phyloP scores from a whole-genome alignment of 2,113 vertebrate species.

The Xerus inauris region DNA sequence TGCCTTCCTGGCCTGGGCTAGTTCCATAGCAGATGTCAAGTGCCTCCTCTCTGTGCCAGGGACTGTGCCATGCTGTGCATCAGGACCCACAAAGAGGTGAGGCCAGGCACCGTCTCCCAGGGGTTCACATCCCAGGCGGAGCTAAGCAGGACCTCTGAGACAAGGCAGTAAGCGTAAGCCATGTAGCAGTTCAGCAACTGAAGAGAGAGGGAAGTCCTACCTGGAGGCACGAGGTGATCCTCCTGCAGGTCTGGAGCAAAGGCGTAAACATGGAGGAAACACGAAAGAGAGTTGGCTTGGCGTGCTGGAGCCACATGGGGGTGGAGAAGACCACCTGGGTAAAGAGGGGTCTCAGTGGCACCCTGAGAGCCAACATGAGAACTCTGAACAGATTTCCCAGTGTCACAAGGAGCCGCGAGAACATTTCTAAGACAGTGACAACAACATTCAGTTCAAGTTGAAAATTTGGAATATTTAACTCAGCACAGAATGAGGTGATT shows the following conservation, averaged over 20 bases:
- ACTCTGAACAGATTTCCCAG: neutral
- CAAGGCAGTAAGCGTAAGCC: neutral
- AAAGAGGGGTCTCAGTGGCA: neutral
- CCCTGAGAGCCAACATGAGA: neutral
- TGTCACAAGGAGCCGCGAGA: neutral
- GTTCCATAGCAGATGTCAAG: neutral
- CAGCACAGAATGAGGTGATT: conserved; percentile 15
- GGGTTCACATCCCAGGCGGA: neutral
- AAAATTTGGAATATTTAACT: conserved; percentile 56
- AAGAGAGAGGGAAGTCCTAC: neutral
- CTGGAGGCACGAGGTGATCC: too few relatives aligned
- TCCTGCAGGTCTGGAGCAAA: too few relatives aligned
- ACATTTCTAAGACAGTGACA: conserved; percentile 27
- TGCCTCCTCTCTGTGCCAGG: too few relatives aligned
- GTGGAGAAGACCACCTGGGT: neutral
- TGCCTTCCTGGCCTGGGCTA: neutral
- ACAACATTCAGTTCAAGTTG: conserved; percentile 31
- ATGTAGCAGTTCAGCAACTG: neutral
- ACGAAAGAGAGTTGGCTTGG: neutral
- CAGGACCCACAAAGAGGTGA: neutral
- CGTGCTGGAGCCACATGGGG: neutral
- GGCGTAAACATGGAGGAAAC: neutral
- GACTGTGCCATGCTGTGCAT: too few relatives aligned
- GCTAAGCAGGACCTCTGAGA: neutral
- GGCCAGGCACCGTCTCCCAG: neutral